These are phyloP conservation scores for Unio delphinus DNA, from an alignment of 2,888 invertebrate genomes.

Conservation along the genomic window DNA sequence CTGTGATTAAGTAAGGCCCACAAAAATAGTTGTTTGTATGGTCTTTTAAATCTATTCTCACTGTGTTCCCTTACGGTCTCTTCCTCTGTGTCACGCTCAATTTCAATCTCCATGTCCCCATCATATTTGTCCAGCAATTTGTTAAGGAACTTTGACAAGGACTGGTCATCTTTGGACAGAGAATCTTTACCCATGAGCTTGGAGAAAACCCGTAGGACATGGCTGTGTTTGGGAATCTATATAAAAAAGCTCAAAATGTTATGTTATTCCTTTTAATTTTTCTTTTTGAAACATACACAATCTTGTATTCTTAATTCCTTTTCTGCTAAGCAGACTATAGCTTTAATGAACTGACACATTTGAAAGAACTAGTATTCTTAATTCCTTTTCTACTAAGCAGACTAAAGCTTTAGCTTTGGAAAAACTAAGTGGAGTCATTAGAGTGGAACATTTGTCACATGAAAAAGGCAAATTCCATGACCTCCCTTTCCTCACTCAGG, in stretches of 20 bases:
- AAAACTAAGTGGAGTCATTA: too few species aligned
- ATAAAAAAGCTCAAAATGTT: slow-evolving; percentile 5
- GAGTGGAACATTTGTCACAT: too few species aligned
- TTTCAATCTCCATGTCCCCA: slow-evolving; percentile 6
- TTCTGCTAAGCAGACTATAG: too few species aligned
- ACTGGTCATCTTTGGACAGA: slow-evolving; percentile 1
- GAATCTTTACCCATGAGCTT: slow-evolving; percentile 17
- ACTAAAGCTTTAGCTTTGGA: too few species aligned
- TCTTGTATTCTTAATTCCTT: too few species aligned
- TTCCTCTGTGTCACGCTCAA: slow-evolving; percentile 8
- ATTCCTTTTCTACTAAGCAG: too few species aligned
- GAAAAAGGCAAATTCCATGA: too few species aligned
- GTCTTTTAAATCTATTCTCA: slow-evolving; percentile 40
- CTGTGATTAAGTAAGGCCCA: slow-evolving; percentile 65
- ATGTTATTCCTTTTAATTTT: background rate
- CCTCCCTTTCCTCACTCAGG: too few species aligned
- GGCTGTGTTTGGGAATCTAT: slow-evolving; percentile 42
- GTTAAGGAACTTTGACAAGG: slow-evolving; percentile 35
- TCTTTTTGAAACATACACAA: too few species aligned
- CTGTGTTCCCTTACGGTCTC: slow-evolving; percentile 17
- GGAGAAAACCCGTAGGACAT: slow-evolving; percentile 41
- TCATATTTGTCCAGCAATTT: slow-evolving; percentile 52
- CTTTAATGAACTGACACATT: too few species aligned
- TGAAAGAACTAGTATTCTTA: too few species aligned
- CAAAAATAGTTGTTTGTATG: slow-evolving; percentile 63